Evolutionary conservation across 2,113 vertebrate species (phyloP).

Genomic region (Lucifuga dentata): DNA sequence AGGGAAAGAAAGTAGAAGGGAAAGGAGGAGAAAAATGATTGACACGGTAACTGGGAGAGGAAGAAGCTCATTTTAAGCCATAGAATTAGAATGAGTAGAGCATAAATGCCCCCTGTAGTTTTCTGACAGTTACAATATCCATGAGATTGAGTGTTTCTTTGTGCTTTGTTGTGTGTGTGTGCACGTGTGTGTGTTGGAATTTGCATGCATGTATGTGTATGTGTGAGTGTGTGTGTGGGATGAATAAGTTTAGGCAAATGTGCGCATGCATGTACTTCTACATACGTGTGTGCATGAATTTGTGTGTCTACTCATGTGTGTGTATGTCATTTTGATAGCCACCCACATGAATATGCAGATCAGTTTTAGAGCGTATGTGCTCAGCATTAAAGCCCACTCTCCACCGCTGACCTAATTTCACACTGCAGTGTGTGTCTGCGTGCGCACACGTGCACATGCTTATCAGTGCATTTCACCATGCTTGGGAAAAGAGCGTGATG

Average conservation of each 20-base stretch:
- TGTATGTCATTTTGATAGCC: slow-evolving; percentile 79
- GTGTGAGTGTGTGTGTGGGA: slow-evolving; percentile 18
- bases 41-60: slow-evolving; percentile 58
- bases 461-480: slow-evolving; percentile 73
- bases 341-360: slow-evolving; percentile 85
- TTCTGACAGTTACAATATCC: slow-evolving; percentile 68
- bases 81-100: slow-evolving; percentile 68
- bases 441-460: slow-evolving; percentile 51
- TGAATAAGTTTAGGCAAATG: too few species aligned
- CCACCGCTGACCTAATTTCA: slow-evolving; percentile 82
- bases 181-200: background rate
- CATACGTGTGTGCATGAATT: slow-evolving; percentile 52
- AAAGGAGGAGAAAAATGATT: slow-evolving; percentile 52
- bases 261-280: slow-evolving; percentile 54
- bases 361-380: slow-evolving; percentile 80
- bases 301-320: slow-evolving; percentile 27
- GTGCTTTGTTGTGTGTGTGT: slow-evolving; percentile 47
- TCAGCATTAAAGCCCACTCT: slow-evolving; percentile 83
- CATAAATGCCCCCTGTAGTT: slow-evolving; percentile 67
- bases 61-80: slow-evolving; percentile 65
- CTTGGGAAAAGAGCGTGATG: slow-evolving; percentile 58
- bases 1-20: slow-evolving; percentile 28
- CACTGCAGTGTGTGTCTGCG: slow-evolving; percentile 60
- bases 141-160: slow-evolving; percentile 65
- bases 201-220: background rate